Evolutionary conservation across 2,797 vertebrate species (phyloP), one percentile per base, ranked within the genome.

Genomic region (Botia almorhae): DNA sequence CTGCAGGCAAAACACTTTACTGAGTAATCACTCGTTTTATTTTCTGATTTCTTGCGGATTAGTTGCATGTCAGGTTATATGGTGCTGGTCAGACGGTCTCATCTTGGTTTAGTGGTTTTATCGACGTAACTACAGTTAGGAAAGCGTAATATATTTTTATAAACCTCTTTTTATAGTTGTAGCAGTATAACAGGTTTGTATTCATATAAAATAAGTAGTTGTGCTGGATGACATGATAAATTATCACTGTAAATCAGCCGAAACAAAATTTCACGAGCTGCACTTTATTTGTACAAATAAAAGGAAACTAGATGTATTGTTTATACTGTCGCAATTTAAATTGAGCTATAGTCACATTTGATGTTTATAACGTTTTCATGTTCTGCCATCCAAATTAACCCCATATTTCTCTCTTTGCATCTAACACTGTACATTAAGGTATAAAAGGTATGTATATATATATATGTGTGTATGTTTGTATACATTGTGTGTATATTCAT

Each of bases 11-110:
- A 74, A 43, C 14, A 72, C 50, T 74, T 71, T 67, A 64, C 78
- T 7, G 43, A 76, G 69, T 67, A 78, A 81, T 78, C 33, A 43
- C 16, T 23, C 39, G 50, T 60, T 77, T 83, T 73, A 53, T 50
- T 71, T 68, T 11, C 26, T 21, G 36, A 74, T 85, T 84, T 78
- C 53, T 79, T 82, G 50, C 69, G 75, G 75, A 86, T 77, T 69
- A 76, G 60, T 70, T 68, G 23, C 39, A 29, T 4, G 29, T 63
- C 10, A 68, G 58, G 55, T 19, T 58, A 39, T 48, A 12, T 16
- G 72, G 53, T 80, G 63, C 19, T 69, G 69, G 75, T 65, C 53
- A 72, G 48, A 51, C 60, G n/a, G 55, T 46, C 65, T 64, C 16
- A 65, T 64, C 48, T 70, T 58, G 56, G 53, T 19, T 71, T 60